Evolutionary conservation across 2,888 invertebrate species (phyloP).

Genomic region (Alloscopus bannaensis): DNA sequence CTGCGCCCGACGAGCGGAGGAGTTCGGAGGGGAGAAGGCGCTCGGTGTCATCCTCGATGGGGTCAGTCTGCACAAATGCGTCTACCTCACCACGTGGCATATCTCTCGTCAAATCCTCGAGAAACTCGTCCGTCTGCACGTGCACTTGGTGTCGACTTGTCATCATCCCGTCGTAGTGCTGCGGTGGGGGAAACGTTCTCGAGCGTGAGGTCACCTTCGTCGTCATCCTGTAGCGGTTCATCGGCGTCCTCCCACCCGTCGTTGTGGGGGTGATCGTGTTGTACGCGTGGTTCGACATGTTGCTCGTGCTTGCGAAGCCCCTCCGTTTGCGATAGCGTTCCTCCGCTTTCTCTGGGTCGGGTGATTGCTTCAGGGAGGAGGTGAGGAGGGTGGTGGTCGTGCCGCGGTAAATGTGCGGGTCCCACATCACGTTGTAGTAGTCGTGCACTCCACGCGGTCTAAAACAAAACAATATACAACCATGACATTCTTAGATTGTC

Average conservation of each 20-base stretch:
- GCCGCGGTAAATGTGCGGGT: slow-evolving; percentile 71
- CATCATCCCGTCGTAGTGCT: slow-evolving; percentile 79
- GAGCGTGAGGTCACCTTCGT: slow-evolving; percentile 61
- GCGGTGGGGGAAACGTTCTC: slow-evolving; percentile 80
- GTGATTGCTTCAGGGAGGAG: slow-evolving; percentile 54
- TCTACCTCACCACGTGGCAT: slow-evolving; percentile 59
- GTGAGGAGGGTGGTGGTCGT: slow-evolving; percentile 61
- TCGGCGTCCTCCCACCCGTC: slow-evolving; percentile 14
- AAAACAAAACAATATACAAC: slow-evolving; percentile 38
- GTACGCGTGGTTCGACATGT: not conserved
- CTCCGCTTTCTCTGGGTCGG: slow-evolving; percentile 34
- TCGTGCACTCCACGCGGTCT: slow-evolving; percentile 72
- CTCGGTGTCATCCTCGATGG: slow-evolving; percentile 46
- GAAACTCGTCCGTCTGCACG: slow-evolving; percentile 91
- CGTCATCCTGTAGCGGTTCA: slow-evolving; percentile 61
- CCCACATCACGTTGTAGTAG: slow-evolving; percentile 73
- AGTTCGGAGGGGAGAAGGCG: slow-evolving; percentile 18
- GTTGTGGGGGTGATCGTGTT: slow-evolving; percentile 20
- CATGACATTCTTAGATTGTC: not conserved
- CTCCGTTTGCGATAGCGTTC: slow-evolving; percentile 36
- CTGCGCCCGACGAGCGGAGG: not conserved
- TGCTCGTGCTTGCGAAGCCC: slow-evolving; percentile 19
- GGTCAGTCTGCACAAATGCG: slow-evolving; percentile 71
- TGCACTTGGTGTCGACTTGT: slow-evolving; percentile 90
- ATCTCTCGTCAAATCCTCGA: slow-evolving; percentile 82